Percentiles rank a stretch among this genome's conserved stretches.
These are phyloP conservation scores for Sterrhoptilus dennistouni DNA, from an alignment of 2,113 vertebrate species.

Conservation along the genomic window DNA sequence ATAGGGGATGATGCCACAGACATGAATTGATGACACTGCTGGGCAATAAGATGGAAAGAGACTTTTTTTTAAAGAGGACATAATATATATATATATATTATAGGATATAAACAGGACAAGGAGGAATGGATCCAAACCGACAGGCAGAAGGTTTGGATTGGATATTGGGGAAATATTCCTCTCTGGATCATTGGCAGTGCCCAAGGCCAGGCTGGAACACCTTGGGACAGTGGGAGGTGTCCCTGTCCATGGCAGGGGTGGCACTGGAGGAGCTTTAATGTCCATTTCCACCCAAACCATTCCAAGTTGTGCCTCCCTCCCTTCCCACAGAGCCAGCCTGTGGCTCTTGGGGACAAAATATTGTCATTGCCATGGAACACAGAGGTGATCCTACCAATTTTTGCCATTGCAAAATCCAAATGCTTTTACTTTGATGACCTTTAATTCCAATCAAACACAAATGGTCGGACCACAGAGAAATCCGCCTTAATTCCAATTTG, in stretches of 20 bases:
- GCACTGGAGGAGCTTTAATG: accelerated
- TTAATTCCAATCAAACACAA: accelerated
- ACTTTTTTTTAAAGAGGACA: too few species aligned
- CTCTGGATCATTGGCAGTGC: neutral
- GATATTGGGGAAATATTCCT: neutral
- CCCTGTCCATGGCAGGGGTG: neutral
- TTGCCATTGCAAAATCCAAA: neutral
- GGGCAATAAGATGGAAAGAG: neutral
- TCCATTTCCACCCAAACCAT: neutral
- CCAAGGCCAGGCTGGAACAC: too few species aligned
- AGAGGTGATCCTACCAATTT: neutral
- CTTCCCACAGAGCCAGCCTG: accelerated
- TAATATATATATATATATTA: too few species aligned
- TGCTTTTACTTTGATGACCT: neutral
- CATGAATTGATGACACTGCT: neutral
- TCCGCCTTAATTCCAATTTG: neutral
- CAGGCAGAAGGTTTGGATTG: neutral
- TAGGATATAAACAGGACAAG: too few species aligned
- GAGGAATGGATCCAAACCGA: neutral
- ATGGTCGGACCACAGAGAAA: neutral
- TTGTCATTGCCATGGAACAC: neutral
- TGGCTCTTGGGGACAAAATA: neutral
- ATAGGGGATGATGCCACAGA: neutral
- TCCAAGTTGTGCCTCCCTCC: neutral
- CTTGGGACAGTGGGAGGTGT: neutral